phyloP scores from a whole-genome alignment of 2,797 vertebrate genomes.

The Melanotaenia boesemani region DNA sequence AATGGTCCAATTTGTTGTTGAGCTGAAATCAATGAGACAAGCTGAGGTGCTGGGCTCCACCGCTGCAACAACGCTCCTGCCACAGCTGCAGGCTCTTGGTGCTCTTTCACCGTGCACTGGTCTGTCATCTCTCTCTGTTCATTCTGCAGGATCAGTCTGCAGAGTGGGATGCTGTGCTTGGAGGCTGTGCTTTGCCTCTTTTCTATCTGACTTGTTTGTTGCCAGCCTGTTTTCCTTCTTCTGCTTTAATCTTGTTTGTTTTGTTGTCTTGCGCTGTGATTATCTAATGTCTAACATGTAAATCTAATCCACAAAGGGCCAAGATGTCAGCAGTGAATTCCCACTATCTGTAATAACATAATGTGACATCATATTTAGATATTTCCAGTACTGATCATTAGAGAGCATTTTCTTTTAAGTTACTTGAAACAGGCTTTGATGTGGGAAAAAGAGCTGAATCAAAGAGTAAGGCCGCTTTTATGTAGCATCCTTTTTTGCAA shows the following conservation, averaged over 20 bases:
- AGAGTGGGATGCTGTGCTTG: not conserved
- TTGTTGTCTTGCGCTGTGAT: not conserved
- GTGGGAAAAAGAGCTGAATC: not conserved
- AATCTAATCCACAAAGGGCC: not conserved
- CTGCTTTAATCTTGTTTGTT: conserved; percentile 4
- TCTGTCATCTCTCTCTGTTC: conserved; percentile 24
- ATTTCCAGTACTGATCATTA: not conserved
- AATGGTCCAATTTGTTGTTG: conserved; percentile 74
- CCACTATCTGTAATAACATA: not conserved
- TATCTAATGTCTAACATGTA: not conserved
- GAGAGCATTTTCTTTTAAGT: not conserved
- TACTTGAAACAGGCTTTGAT: conserved; percentile 1
- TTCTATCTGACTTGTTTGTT: conserved; percentile 30
- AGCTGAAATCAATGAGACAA: conserved; percentile 76
- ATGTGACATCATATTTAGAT: not conserved
- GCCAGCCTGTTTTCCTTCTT: not conserved
- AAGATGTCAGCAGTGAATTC: not conserved
- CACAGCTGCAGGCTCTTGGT: conserved; percentile 28
- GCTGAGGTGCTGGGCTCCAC: conserved; percentile 39
- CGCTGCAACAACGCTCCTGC: conserved; percentile 26
- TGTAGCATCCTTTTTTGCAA: too few relatives aligned
- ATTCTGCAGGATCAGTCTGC: conserved; percentile 11
- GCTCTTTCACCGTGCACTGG: conserved; percentile 4
- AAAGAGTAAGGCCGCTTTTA: conserved; percentile 2
- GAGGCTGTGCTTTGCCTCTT: conserved; percentile 1